Conservation (phyloP, 2,888 invertebrate species). For the Heliothis peltigera region DNA sequence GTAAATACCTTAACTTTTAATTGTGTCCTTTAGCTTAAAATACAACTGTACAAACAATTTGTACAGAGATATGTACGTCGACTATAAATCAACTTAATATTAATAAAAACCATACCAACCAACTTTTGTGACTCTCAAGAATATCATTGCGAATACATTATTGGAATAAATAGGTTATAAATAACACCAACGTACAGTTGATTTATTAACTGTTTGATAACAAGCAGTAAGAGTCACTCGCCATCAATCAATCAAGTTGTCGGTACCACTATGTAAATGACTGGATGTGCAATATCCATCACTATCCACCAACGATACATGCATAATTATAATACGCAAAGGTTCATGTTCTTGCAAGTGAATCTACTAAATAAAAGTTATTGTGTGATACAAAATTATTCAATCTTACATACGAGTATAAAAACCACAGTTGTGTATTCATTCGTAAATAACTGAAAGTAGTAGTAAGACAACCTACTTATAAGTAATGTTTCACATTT, state of each 20-base stretch:
- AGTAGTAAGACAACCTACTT: too few species aligned
- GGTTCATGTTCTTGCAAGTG: constrained; percentile 2
- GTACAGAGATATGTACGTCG: too few species aligned
- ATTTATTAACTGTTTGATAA: constrained; percentile 72
- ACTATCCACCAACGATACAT: constrained; percentile 25
- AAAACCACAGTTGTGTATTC: too few species aligned
- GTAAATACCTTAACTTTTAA: too few species aligned
- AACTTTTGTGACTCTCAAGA: constrained; percentile 24
- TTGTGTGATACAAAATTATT: too few species aligned
- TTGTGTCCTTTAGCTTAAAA: too few species aligned
- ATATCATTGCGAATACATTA: constrained; percentile 37
- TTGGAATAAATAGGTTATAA: constrained; percentile 51
- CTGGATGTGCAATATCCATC: constrained; percentile 66
- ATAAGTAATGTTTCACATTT: constrained; percentile 48
- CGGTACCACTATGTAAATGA: constrained; percentile 70
- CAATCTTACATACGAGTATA: too few species aligned
- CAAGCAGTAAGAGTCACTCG: constrained; percentile 68
- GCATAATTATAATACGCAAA: background rate
- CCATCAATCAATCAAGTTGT: constrained; percentile 74
- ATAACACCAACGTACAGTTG: constrained; percentile 58
- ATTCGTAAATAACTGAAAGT: too few species aligned
- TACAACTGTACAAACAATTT: too few species aligned
- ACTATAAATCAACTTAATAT: too few species aligned
- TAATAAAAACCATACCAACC: constrained; percentile 11
- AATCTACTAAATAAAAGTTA: too few species aligned